Conservation (phyloP, 2,113 vertebrate genomes). For the Noctilio leporinus region DNA sequence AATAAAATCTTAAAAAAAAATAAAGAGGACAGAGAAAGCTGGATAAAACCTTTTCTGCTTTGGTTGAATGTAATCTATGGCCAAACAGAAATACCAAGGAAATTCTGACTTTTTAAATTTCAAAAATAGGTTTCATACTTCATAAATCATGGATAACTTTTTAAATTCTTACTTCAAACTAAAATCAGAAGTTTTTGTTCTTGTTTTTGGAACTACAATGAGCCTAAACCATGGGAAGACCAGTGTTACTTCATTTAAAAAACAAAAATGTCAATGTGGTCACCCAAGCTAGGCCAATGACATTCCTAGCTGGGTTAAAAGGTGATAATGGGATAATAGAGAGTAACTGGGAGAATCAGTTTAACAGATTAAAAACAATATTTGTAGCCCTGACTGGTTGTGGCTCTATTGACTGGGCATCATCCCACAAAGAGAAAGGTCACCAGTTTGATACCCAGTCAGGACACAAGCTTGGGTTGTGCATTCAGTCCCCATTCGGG, state of each 20-base stretch:
- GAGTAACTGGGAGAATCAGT: background rate
- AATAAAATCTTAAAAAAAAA: too few relatives aligned
- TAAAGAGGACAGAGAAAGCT: background rate
- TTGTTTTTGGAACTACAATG: background rate
- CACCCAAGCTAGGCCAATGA: background rate
- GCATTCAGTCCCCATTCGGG: too few relatives aligned
- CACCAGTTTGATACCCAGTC: background rate
- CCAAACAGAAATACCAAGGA: constrained; percentile 21
- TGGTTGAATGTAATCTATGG: background rate
- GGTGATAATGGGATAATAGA: background rate
- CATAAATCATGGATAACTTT: background rate
- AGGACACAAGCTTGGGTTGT: background rate
- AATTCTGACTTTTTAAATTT: constrained; percentile 1
- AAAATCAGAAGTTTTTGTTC: background rate
- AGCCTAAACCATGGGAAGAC: background rate
- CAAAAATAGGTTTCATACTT: constrained; percentile 14
- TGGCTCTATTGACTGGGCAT: background rate
- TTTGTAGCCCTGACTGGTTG: background rate
- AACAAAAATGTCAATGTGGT: background rate
- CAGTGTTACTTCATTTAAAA: background rate
- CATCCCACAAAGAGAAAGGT: too few relatives aligned
- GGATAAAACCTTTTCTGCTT: background rate
- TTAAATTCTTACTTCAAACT: constrained; percentile 18
- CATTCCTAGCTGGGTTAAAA: background rate
- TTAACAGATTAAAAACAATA: background rate